These are phyloP conservation scores for Zaprionus ornatus DNA, from an alignment of 1,140 invertebrate genomes.

Conservation along the genomic window DNA sequence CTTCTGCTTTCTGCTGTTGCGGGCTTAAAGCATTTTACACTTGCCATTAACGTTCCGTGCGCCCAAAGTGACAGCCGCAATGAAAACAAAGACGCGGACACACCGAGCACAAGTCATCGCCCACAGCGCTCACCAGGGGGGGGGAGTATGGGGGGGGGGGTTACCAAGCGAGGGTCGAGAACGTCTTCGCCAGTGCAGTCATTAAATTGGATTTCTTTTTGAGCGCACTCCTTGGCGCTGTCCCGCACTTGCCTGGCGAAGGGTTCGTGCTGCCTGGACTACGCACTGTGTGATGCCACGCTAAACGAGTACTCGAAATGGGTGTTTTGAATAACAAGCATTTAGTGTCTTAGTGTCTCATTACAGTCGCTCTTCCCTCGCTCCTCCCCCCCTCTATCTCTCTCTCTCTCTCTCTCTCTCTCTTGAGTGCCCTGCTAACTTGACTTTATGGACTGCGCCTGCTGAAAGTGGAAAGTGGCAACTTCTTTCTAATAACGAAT, in stretches of 20 bases:
- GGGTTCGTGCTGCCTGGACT: slow-evolving; percentile 32
- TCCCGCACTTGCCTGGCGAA: slow-evolving; percentile 35
- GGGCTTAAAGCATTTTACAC: slow-evolving; percentile 81
- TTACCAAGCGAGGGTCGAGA: slow-evolving; percentile 13
- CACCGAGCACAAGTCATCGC: slow-evolving; percentile 62
- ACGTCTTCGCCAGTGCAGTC: slow-evolving; percentile 57
- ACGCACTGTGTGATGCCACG: slow-evolving; percentile 36
- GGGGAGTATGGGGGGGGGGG: too few relatives aligned
- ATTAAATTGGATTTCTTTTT: slow-evolving; percentile 77
- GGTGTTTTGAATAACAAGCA: slow-evolving; percentile 65
- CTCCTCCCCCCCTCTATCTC: neutral
- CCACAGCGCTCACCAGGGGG: slow-evolving; percentile 12
- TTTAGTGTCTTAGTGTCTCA: slow-evolving; percentile 18
- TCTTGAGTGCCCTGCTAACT: neutral
- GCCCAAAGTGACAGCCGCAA: slow-evolving; percentile 78
- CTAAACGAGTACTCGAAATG: slow-evolving; percentile 29
- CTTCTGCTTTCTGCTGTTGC: slow-evolving; percentile 29
- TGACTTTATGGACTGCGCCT: slow-evolving; percentile 5
- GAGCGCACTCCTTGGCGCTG: slow-evolving; percentile 28
- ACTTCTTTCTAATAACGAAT: neutral
- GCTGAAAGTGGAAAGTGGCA: neutral
- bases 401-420: neutral
- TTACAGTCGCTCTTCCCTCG: slow-evolving; percentile 2
- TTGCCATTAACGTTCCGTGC: slow-evolving; percentile 78
- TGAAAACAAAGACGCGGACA: slow-evolving; percentile 74